Evolutionary conservation across 2,888 invertebrate species (phyloP).

Genomic region (Drosophila falleni): DNA sequence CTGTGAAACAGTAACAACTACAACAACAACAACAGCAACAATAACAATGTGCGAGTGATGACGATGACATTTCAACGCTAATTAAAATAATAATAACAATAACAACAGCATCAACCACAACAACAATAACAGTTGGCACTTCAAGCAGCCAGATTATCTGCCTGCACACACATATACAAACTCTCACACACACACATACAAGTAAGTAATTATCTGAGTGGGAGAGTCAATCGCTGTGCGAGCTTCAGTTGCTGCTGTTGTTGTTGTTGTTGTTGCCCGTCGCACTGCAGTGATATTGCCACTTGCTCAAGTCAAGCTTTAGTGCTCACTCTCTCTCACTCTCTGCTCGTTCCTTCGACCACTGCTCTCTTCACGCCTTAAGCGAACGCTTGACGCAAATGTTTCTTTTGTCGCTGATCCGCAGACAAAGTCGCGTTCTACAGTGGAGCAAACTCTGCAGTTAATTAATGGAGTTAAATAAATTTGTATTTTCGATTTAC

Average conservation of each 20-base stretch:
- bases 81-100: constrained; percentile 76
- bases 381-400: constrained; percentile 32
- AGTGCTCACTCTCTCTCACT: constrained; percentile 27
- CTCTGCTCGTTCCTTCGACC: background rate
- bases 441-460: constrained; percentile 35
- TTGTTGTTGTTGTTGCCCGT: constrained; percentile 11
- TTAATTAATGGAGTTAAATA: background rate
- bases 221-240: constrained; percentile 50
- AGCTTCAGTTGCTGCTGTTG: constrained; percentile 35
- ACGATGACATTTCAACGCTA: constrained; percentile 76
- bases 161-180: constrained; percentile 13
- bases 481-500: background rate
- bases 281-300: constrained; percentile 67
- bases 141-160: constrained; percentile 70
- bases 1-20: constrained; percentile 35
- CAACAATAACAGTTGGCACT: constrained; percentile 73
- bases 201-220: constrained; percentile 39
- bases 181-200: background rate
- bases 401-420: constrained; percentile 49
- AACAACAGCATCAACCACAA: constrained; percentile 58
- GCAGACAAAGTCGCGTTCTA: constrained; percentile 39
- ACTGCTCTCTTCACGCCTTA: constrained; percentile 32
- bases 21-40: constrained; percentile 25
- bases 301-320: constrained; percentile 63
- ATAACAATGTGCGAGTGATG: constrained; percentile 44